Evolutionary conservation across 2,113 vertebrate genomes (phyloP), one percentile per base, ranked within the genome.

Genomic region (Megatriorchis doriae): DNA sequence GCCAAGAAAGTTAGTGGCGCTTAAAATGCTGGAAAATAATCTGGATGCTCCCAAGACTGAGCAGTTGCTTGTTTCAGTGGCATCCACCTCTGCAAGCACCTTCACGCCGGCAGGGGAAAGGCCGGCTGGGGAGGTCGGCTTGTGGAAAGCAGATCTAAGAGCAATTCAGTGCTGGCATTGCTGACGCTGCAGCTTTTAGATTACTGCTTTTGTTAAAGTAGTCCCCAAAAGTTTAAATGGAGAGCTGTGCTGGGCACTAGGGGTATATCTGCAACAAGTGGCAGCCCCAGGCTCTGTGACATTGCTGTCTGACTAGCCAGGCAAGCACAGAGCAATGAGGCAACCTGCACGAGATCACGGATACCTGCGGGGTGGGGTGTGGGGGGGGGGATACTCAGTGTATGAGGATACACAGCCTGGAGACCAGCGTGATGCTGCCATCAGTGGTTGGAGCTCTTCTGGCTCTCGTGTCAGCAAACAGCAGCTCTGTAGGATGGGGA

Each of bases 161-260:
- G 52, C 0, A 0, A 7, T 26, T 40, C 7, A 4, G 29, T 13
- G 40, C 48, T 82, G 75, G 38, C 0, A 0, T n/a, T 52, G 50
- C 74, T 74, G 55, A 75, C 31, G 29, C n/a, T 72, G 72, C 18
- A 56, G 34, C 31, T 52, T 81, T 82, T 73, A 27, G 58, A 21
- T 75, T 12, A 10, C 48, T 48, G 36, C 14, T 87, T 47, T 68
- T 7, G 2, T 79, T 63, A 47, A 38, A 65, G 50, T 43, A 34
- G 16, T 47, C 45, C 31, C 50, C 40, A 12, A 14, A 77, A 89
- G 42, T 25, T 7, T 40, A 34, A 84, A 16, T 36, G 32, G 32
- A 34, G 32, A 52, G 36, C 38, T 62, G 50, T 66, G 65, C 40
- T 81, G 58, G 23, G 43, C 6, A 3, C 52, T 52, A 0, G 1